Evolutionary conservation across 2,888 invertebrate genomes (phyloP), one percentile per base, ranked within the genome.

Genomic region (Thera britannica): DNA sequence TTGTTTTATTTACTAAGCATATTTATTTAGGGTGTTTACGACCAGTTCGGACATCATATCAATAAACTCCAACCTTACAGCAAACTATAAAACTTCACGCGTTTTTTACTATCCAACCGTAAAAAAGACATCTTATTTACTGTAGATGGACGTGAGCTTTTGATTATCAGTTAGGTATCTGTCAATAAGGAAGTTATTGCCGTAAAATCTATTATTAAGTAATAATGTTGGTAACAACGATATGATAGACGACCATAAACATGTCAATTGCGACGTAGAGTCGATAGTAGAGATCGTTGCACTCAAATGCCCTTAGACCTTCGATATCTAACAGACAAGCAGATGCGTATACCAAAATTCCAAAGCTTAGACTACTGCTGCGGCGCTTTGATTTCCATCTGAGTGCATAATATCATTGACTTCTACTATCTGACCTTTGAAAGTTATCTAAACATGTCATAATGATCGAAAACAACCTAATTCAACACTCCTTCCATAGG

Each of bases 221-320:
- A 87, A 86, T 82, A 83, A 83, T 77, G 74, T 78, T 83, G 82
- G 81, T 83, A 84, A 79, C 80, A 79, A 79, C 77, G 81, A 77
- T 80, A 80, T 88, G 87, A 90, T 90, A 86, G 84, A 86, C 74
- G 84, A 81, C 75, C 88, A 84, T 92, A 92, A 92, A 92, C 87
- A 90, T 87, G 85, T 86, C 86, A 83, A 83, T 83, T 82, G 83
- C 83, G 88, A 87, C 87, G 83, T 82, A 83, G 80, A 81, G 79
- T 79, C 66, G 86, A 88, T 89, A 89, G 77, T 75, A 75, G 78
- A 82, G 91, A 85, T 77, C 93, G 75, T 89, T 93, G 92, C 90
- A 82, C 92, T 79, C 86, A 76, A 74, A 75, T 67, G 81, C 87
- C 84, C 89, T 88, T 79, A 84, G 90, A 90, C 90, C 90, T 82